Conservation (phyloP, 2,797 vertebrate species). For the Coregonus sp. region DNA sequence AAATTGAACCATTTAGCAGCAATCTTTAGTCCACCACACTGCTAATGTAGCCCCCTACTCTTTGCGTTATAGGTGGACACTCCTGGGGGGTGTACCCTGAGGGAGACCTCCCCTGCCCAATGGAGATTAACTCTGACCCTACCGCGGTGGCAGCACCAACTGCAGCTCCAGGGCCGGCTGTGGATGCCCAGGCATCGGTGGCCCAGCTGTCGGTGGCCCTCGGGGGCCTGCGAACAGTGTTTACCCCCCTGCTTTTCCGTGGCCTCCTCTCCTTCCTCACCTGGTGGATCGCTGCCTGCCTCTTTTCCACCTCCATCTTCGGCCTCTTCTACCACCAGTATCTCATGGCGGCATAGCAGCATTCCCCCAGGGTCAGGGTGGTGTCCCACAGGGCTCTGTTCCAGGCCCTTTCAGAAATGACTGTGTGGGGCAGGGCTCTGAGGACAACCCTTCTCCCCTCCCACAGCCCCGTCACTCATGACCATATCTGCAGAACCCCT, state of each 20-base stretch:
- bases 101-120: slow-evolving; percentile 73
- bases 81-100: slow-evolving; percentile 90
- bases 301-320: slow-evolving; percentile 93
- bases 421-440: slow-evolving; percentile 40
- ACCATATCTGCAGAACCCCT: slow-evolving; percentile 73
- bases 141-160: slow-evolving; percentile 53
- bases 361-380: slow-evolving; percentile 31
- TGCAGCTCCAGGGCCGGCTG: slow-evolving; percentile 66
- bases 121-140: slow-evolving; percentile 74
- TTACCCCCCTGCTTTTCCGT: slow-evolving; percentile 92
- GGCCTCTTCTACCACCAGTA: slow-evolving; percentile 97
- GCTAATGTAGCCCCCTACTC: not conserved
- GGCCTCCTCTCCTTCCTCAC: slow-evolving; percentile 95
- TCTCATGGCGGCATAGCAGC: slow-evolving; percentile 90
- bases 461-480: slow-evolving; percentile 44
- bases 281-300: slow-evolving; percentile 98
- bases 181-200: slow-evolving; percentile 83
- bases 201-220: slow-evolving; percentile 90
- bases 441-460: slow-evolving; percentile 39
- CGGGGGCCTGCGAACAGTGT: slow-evolving; percentile 91
- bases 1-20: not conserved
- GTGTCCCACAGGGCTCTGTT: slow-evolving; percentile 21
- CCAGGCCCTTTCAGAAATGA: slow-evolving; percentile 44
- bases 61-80: slow-evolving; percentile 84
- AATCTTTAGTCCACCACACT: not conserved